These are phyloP conservation scores for Phymastichus coffea DNA, from an alignment of 1,140 invertebrate genomes.

Conservation along the genomic window DNA sequence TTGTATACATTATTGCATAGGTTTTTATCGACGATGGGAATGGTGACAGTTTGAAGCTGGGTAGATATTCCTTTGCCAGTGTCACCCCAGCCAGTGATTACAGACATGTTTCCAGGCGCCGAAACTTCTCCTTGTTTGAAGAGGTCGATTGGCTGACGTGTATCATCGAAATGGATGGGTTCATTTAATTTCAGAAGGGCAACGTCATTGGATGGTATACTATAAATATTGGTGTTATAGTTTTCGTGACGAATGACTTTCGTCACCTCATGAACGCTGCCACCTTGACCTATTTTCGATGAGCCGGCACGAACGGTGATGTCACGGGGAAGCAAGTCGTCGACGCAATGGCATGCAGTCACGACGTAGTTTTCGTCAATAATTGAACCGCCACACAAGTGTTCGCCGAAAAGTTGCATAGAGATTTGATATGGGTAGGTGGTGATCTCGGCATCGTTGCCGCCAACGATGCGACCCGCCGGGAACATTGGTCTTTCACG, in stretches of 20 bases:
- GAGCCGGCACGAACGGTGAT: background rate
- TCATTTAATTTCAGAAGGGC: conserved; percentile 54
- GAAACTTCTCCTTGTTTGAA: conserved; percentile 29
- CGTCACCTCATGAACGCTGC: conserved; percentile 32
- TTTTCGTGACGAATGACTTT: conserved; percentile 52
- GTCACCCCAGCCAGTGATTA: conserved; percentile 51
- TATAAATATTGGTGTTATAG: conserved; percentile 41
- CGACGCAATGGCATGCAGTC: conserved; percentile 66
- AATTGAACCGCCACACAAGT: conserved; percentile 67
- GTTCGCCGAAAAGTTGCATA: conserved; percentile 51
- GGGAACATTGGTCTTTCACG: no score
- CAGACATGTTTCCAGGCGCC: conserved; percentile 31
- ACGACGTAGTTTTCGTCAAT: conserved; percentile 59
- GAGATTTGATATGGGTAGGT: conserved; percentile 65
- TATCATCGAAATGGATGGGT: conserved; percentile 36
- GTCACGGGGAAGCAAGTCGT: background rate
- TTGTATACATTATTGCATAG: conserved; percentile 32
- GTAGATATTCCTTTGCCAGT: background rate
- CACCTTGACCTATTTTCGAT: background rate
- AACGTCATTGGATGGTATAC: conserved; percentile 61
- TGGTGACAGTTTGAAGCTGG: conserved; percentile 30
- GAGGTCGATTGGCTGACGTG: conserved; percentile 29
- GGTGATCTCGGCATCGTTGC: conserved; percentile 58
- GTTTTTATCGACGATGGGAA: conserved; percentile 36
- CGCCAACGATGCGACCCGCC: conserved; percentile 67